A percentile compares a stretch with the other conserved stretches of the same genome.
phyloP scores from a whole-genome alignment of 2,888 invertebrate genomes.

The Petrolisthes manimaculis region DNA sequence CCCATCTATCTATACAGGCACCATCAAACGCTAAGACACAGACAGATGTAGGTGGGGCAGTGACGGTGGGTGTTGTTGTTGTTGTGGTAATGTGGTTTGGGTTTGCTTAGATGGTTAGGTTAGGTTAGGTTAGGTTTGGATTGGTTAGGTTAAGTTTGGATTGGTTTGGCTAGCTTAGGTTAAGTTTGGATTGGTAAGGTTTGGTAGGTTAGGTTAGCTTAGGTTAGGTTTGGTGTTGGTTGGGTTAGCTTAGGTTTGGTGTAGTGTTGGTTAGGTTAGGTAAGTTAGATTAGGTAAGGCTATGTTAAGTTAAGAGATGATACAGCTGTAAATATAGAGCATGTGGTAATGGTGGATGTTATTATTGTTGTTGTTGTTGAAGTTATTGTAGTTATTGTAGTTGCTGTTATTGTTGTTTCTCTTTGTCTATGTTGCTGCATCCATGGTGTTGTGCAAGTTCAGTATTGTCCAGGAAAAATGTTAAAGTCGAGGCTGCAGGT shows the following conservation, averaged over 20 bases:
- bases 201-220: background rate
- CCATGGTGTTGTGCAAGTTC: no score
- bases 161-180: background rate
- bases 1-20: background rate
- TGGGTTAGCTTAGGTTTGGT: background rate
- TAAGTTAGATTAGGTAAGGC: no score
- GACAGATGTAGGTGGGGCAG: background rate
- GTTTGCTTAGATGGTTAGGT: background rate
- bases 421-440: no score
- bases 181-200: background rate
- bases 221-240: background rate
- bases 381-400: no score
- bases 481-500: no score
- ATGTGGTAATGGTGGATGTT: no score
- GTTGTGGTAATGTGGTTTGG: background rate
- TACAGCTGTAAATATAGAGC: no score
- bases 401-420: no score
- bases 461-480: no score
- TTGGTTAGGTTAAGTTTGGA: background rate
- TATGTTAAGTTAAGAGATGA: no score
- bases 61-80: background rate
- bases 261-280: background rate
- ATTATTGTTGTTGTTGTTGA: no score
- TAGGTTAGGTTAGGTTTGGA: background rate
- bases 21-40: background rate